These are phyloP conservation scores for Drosophila testacea DNA, from an alignment of 2,888 invertebrate species.

Conservation along the genomic window DNA sequence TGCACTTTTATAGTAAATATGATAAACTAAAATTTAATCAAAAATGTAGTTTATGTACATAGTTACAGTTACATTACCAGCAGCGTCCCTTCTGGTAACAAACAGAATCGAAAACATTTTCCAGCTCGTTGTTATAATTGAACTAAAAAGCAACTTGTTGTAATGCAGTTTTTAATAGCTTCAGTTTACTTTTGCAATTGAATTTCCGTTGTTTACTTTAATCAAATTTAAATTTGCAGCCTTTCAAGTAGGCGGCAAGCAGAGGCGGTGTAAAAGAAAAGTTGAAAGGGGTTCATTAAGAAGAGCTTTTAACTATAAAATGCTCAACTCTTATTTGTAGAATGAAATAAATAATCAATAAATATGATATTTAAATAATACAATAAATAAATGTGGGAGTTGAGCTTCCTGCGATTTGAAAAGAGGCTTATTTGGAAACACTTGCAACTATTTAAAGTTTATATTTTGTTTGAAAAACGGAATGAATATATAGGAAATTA, in stretches of 20 bases:
- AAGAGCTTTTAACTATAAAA: background rate
- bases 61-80: background rate
- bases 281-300: background rate
- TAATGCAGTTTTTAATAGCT: constrained; percentile 23
- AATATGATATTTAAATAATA: too few species aligned
- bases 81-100: constrained; percentile 1
- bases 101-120: background rate
- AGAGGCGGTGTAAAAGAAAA: constrained; percentile 13
- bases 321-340: too few species aligned
- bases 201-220: constrained; percentile 62
- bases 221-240: constrained; percentile 70
- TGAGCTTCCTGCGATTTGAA: too few species aligned
- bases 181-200: constrained; percentile 59
- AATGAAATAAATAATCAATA: too few species aligned
- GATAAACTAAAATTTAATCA: too few species aligned
- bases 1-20: too few species aligned
- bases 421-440: too few species aligned
- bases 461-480: background rate
- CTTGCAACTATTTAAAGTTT: too few species aligned
- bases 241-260: constrained; percentile 47
- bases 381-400: too few species aligned
- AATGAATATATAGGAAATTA: too few species aligned
- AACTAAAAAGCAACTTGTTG: constrained; percentile 31
- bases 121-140: constrained; percentile 26
- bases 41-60: background rate